Evolutionary conservation across 2,113 vertebrate species (phyloP), one percentile per base, ranked within the genome.

Genomic region (Rhegmatorhina hoffmannsi): DNA sequence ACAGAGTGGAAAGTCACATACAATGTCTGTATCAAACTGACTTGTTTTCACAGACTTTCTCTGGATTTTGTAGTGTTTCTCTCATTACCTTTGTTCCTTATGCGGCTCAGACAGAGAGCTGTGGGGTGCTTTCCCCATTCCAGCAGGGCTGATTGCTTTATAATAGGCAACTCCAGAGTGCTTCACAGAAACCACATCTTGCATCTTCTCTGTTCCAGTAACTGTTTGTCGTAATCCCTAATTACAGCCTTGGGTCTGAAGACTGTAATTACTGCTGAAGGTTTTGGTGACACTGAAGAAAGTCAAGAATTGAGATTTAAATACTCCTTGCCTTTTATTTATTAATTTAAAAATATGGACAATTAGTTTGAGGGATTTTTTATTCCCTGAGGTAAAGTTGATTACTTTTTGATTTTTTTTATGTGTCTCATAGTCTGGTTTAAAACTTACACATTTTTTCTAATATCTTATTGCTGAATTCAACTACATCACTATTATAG

Each of bases 181-280:
- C 76, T 90, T 93, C 85, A 60, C 43, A 94, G 79, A 85, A 97
- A 91, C 90, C 73, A 77, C 82, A 75, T 92, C 75, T 93, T 90
- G 86, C 10, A 6, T 60, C 72, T 94, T 75, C 33, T 80, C 25
- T 86, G 19, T 90, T 87, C 55, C 74, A 87, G 3, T 69, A 95
- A 80, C 58, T 85, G n/a, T 49, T 91, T 94, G 78, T 94, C 4
- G 2, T 96, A 92, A 95, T 96, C 50, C 64, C 33, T 93, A 89
- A 91, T 92, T 96, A 86, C 52, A 93, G 19, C 52, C 31, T 83
- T 18, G 4, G 56, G 49, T 92, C 74, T 90, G 59, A 88, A 90
- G 63, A 21, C 28, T 25, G 16, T 72, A 86, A 94, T 95, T 87
- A 80, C n/a, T 86, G n/a, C 49, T 88, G 75, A 43, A 93, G 63